A percentile compares a stretch with the other conserved stretches of the same genome.
Evolutionary conservation across 2,113 vertebrate genomes (phyloP).

Genomic region (Sinocyclocheilus anophthalmus): DNA sequence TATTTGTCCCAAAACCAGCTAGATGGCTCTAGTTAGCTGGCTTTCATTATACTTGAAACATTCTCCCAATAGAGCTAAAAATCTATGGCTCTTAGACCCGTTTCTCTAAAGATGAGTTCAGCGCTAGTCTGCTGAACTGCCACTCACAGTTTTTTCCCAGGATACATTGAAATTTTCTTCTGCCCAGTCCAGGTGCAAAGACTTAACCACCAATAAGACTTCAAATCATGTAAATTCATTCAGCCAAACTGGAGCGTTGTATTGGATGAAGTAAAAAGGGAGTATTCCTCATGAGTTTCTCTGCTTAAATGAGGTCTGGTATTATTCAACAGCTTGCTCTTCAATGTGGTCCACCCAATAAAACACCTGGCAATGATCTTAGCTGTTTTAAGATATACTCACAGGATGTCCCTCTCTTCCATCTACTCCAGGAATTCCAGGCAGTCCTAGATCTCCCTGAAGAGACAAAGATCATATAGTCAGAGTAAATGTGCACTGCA

Average conservation of each 20-base stretch:
- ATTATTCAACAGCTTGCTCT: neutral
- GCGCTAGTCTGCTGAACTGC: neutral
- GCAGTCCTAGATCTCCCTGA: constrained; percentile 74
- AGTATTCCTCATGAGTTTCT: neutral
- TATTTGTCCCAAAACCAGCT: neutral
- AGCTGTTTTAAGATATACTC: constrained; percentile 58
- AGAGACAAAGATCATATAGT: neutral
- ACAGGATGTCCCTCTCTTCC: constrained; percentile 76
- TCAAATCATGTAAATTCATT: neutral
- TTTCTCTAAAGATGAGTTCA: neutral
- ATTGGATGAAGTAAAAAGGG: neutral
- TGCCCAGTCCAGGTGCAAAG: neutral
- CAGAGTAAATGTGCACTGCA: neutral
- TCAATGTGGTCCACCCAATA: neutral
- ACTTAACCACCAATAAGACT: neutral
- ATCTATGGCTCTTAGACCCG: neutral
- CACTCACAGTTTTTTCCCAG: neutral
- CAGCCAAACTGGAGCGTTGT: neutral
- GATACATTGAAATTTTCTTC: neutral
- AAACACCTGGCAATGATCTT: constrained; percentile 2
- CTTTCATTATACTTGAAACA: neutral
- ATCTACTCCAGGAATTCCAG: constrained; percentile 74
- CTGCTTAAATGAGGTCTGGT: neutral
- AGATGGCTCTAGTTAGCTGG: neutral
- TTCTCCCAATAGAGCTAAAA: neutral